Evolutionary conservation across 2,888 invertebrate genomes (phyloP).

Genomic region (Tetheella fluctuosa): DNA sequence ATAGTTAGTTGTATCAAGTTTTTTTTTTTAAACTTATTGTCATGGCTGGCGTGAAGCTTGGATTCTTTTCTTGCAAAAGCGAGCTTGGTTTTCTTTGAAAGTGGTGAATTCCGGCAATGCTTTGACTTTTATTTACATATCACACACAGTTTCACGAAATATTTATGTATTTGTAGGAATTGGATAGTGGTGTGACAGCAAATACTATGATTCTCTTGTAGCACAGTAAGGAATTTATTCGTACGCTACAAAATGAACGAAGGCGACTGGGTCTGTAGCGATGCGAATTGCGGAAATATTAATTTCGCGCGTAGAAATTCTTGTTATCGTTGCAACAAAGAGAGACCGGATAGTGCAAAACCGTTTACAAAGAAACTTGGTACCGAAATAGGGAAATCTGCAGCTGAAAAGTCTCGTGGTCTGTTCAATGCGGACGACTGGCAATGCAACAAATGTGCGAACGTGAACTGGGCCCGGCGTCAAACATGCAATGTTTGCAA

Average conservation of each 20-base stretch:
- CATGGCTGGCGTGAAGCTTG: conserved; percentile 78
- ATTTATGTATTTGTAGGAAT: conserved; percentile 39
- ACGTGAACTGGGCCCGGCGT: conserved; percentile 99
- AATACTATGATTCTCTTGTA: conserved; percentile 45
- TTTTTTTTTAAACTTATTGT: conserved; percentile 27
- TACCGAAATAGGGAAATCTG: conserved; percentile 98
- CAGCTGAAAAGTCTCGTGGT: conserved; percentile 99
- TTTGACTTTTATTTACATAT: conserved; percentile 72
- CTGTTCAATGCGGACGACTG: conserved; percentile 98
- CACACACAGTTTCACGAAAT: conserved; percentile 37
- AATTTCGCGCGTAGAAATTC: conserved; percentile 96
- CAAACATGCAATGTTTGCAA: conserved; percentile 99
- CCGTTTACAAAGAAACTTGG: conserved; percentile 91
- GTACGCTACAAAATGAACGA: conserved; percentile 76
- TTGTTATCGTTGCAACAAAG: conserved; percentile 97
- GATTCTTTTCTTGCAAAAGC: conserved; percentile 78
- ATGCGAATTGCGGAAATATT: conserved; percentile 93
- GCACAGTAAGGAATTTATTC: conserved; percentile 40
- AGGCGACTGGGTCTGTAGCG: conserved; percentile 87
- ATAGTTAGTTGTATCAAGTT: no score
- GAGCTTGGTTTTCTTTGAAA: conserved; percentile 79
- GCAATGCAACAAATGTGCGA: conserved; percentile 99
- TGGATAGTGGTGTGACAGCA: conserved; percentile 32
- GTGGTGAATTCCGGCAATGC: conserved; percentile 60
- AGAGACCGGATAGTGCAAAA: conserved; percentile 70